Percentiles rank a stretch among this genome's conserved stretches.
These are phyloP conservation scores for Ahaetulla prasina DNA, from an alignment of 2,113 vertebrate genomes.

Conservation along the genomic window DNA sequence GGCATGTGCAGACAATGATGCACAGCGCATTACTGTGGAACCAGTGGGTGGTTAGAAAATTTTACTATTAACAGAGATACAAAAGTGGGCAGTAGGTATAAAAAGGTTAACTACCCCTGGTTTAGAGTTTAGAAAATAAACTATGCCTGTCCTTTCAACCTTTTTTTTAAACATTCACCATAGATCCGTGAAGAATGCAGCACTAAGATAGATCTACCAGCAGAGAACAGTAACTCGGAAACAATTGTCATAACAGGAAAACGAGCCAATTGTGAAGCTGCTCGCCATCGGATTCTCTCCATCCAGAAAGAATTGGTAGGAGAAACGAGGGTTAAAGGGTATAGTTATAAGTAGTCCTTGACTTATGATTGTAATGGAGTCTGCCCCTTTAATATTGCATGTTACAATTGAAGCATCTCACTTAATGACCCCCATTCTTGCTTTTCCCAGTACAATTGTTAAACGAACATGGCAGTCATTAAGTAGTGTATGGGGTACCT, in stretches of 20 bases:
- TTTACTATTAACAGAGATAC: no score
- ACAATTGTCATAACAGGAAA: slow-evolving; percentile 98
- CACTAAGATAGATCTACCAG: slow-evolving; percentile 97
- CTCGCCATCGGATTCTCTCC: slow-evolving; percentile 86
- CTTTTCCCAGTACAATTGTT: neutral
- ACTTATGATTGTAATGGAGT: neutral
- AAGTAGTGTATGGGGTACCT: neutral
- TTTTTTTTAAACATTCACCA: neutral
- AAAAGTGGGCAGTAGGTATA: no score
- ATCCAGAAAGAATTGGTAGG: slow-evolving; percentile 96
- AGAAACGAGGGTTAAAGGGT: neutral
- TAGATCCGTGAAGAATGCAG: slow-evolving; percentile 98
- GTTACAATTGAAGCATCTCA: neutral
- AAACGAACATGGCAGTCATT: neutral
- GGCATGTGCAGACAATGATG: no score
- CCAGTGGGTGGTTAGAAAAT: no score
- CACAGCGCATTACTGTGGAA: no score
- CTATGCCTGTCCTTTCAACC: neutral
- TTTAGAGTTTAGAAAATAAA: neutral
- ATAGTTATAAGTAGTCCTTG: neutral
- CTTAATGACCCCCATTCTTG: neutral
- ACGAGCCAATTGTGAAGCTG: slow-evolving; percentile 92
- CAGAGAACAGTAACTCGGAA: slow-evolving; percentile 97
- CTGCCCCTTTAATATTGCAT: neutral
- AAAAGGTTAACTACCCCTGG: no score